phyloP scores from a whole-genome alignment of 1,140 invertebrate genomes.

The Drosophila suzukii region DNA sequence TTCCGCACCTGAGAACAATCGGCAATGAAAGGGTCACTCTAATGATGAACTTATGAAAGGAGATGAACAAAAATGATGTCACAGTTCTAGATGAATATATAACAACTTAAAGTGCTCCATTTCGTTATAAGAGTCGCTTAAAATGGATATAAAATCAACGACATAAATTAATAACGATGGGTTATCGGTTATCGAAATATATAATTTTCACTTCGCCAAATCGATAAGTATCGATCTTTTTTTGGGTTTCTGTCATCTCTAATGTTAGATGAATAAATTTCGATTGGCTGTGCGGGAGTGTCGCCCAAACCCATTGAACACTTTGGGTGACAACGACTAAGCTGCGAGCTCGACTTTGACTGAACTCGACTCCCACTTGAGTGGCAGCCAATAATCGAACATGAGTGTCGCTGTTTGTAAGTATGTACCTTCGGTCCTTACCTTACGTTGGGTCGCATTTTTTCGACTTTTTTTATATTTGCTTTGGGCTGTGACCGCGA shows the following conservation, averaged over 20 bases:
- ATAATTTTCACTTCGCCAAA: not conserved
- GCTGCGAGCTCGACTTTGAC: slow-evolving; percentile 48
- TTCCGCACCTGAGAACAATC: no score
- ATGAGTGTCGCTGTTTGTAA: slow-evolving; percentile 11
- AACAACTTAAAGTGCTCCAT: no score
- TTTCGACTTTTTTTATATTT: slow-evolving; percentile 55
- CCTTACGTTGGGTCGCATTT: slow-evolving; percentile 42
- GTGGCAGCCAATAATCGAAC: slow-evolving; percentile 53
- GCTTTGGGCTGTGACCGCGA: slow-evolving; percentile 79
- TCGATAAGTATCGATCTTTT: not conserved
- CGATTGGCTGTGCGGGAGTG: slow-evolving; percentile 39
- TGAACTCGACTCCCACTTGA: slow-evolving; percentile 34
- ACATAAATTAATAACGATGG: no score
- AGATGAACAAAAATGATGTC: no score
- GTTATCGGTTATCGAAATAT: no score
- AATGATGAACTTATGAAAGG: no score
- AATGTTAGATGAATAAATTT: slow-evolving; percentile 57
- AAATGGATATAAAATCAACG: no score
- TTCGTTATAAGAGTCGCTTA: no score
- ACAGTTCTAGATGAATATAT: no score
- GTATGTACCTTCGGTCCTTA: slow-evolving; percentile 35
- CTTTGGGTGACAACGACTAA: slow-evolving; percentile 40
- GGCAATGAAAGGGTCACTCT: no score
- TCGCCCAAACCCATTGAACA: slow-evolving; percentile 25
- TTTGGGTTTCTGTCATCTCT: slow-evolving; percentile 5